Base-by-base conservation (phyloP, 2,113 vertebrate genomes). In the Anthoscopus minutus region DNA sequence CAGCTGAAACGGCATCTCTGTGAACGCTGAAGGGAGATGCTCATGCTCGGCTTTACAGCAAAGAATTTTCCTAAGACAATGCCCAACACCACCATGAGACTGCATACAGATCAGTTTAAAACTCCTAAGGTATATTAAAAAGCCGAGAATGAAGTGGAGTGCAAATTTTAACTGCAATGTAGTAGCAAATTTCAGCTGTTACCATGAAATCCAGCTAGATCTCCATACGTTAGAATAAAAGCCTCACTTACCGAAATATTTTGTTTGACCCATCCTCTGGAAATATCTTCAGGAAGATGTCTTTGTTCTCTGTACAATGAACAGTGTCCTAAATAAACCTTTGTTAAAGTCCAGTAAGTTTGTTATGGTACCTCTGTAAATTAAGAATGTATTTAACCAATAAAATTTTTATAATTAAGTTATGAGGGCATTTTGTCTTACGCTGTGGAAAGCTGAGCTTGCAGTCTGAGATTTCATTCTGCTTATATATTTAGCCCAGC, bases 331-430 rank as follows among this genome's bases (percentile, higher is more conserved):
- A 90, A 96, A 93, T 56, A 81, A 83, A 64, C 30, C 78, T 79
- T 64, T 89, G 77, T 90, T 91, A 74, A n/a, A 88, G 72, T 88
- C 93, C 69, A 70, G 62, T 65, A 92, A 62, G 69, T 84, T 96
- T 89, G 84, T 79, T 95, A 89, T 92, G 89, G 92, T 95, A 97
- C 92, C 69, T 81, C 71, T 93, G 92, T 96, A 95, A 96, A 92
- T 93, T 92, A 96, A 93, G 81, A 94, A 96, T 92, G 82, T 96
- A 96, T 96, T 97, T 96, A 96, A 94, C 86, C 89, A 97, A 96
- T 97, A 97, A 94, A 95, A 33, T 88, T 81, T 91, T 95, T 96
- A 42, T 93, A 96, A 94, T 92, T 54, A 92, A 76, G 24, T 62
- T 14, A 31, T 0, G 7, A 30, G 23, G 21, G 35, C 17, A n/a